Evolutionary conservation across 1,140 invertebrate genomes (phyloP), one percentile per base, ranked within the genome.

Genomic region (Meloidogyne chitwoodi): DNA sequence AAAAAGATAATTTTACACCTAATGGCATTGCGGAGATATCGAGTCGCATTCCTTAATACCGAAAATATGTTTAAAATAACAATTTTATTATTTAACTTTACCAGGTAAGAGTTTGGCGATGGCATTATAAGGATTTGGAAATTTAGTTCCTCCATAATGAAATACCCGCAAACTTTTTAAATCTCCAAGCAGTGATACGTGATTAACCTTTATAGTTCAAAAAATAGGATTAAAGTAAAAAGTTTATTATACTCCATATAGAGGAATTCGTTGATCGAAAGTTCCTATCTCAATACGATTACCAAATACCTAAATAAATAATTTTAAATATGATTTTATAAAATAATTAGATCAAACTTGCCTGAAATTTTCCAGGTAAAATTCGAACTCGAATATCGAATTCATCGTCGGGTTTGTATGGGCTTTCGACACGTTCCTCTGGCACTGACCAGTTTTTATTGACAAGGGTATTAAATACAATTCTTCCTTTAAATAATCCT

Each of bases 311-410:
- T 87, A n/a, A 73, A 83, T 62, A 44, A 19, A 22, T 31, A 10
- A 22, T 22, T 12, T 10, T 2, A 24, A 31, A 68, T 44, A 34
- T 6, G 34, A 38, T 38, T 8, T 4, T n/a, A n/a, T 68, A 12
- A 12, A 12, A 48, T 56, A 31, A 31, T 22, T 11, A 16, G 19
- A 71, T 16, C 10, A 2, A 19, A 22, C 26, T 27, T 24, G 86
- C 83, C 63, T 86, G 77, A 75, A 77, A 86, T 74, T 86, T 87
- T 65, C 81, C 83, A n/a, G 80, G 79, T 34, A 79, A 65, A 70
- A 87, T 78, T 19, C 86, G 83, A 24, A 86, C 83, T 41, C 85
- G 83, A n/a, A 86, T 68, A 71, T 86, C 85, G 41, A 86, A 86
- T 22, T 81, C 79, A 24, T 81, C 81, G 29, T 82, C 79, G 14